Percentiles rank a stretch among this genome's conserved stretches.
Evolutionary conservation across 1,140 invertebrate genomes (phyloP).

Genomic region (Subanguina moxae): DNA sequence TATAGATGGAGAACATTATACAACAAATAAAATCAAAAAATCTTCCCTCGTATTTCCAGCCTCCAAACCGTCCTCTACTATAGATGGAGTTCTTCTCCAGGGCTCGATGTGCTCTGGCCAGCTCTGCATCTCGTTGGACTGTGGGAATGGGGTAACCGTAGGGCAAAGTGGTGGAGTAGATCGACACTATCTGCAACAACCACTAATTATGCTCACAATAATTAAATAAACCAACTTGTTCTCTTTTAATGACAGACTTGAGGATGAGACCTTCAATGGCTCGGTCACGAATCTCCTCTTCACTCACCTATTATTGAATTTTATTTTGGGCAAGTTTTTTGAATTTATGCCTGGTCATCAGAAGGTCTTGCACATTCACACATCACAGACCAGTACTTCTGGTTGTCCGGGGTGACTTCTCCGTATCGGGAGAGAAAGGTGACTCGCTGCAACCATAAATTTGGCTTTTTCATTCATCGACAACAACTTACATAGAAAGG

Average conservation of each 20-base stretch:
- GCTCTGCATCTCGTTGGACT: slow-evolving; percentile 49
- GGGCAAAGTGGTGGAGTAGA: slow-evolving; percentile 49
- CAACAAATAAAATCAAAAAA: too few relatives aligned
- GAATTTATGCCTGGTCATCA: slow-evolving; percentile 41
- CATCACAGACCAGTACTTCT: slow-evolving; percentile 60
- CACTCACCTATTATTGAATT: slow-evolving; percentile 38
- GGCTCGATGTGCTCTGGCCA: slow-evolving; percentile 52
- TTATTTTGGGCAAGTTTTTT: neutral
- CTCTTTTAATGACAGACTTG: slow-evolving; percentile 52
- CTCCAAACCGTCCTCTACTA: slow-evolving; percentile 56
- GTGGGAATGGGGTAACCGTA: slow-evolving; percentile 59
- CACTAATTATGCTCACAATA: too few relatives aligned
- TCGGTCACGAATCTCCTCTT: slow-evolving; percentile 52
- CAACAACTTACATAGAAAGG: slow-evolving; percentile 60
- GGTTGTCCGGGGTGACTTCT: slow-evolving; percentile 53
- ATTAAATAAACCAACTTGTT: slow-evolving; percentile 40
- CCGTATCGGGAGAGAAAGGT: slow-evolving; percentile 46
- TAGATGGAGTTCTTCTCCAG: slow-evolving; percentile 54
- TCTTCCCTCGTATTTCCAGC: slow-evolving; percentile 60
- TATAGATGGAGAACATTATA: too few relatives aligned
- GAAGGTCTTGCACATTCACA: slow-evolving; percentile 54
- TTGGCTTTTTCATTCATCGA: slow-evolving; percentile 42
- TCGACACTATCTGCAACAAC: slow-evolving; percentile 10
- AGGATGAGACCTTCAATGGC: slow-evolving; percentile 56
- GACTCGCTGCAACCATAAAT: slow-evolving; percentile 28